These are phyloP conservation scores for Oreochromis niloticus DNA, from an alignment of 2,113 vertebrate species.

Conservation along the genomic window DNA sequence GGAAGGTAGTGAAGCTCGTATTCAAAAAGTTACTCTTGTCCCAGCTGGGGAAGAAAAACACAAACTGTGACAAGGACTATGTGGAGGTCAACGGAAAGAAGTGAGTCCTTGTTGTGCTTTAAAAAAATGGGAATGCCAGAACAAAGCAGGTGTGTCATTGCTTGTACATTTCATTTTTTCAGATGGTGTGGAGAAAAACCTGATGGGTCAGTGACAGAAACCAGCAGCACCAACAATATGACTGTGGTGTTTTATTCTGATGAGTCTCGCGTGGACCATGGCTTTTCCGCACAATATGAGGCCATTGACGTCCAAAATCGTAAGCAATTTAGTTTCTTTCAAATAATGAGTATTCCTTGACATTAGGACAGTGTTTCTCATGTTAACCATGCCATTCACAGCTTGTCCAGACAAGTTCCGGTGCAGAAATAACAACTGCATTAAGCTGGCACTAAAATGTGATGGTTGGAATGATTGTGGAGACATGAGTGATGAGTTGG, in stretches of 20 bases:
- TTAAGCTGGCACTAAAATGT: constrained; percentile 69
- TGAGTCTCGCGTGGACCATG: constrained; percentile 79
- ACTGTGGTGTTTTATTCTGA: constrained; percentile 79
- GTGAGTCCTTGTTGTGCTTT: constrained; percentile 60
- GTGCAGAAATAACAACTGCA: constrained; percentile 79
- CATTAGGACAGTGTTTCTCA: background rate
- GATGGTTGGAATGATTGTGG: constrained; percentile 92
- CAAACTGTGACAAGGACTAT: constrained; percentile 80
- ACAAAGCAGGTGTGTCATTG: background rate
- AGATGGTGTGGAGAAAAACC: constrained; percentile 80
- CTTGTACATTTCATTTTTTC: background rate
- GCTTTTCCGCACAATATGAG: constrained; percentile 78
- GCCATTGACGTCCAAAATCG: constrained; percentile 79
- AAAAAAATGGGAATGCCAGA: background rate
- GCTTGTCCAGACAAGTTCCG: constrained; percentile 82
- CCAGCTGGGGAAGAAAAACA: constrained; percentile 30
- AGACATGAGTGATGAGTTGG: constrained; percentile 80
- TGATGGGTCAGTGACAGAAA: constrained; percentile 54
- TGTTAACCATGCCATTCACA: constrained; percentile 22
- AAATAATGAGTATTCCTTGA: background rate
- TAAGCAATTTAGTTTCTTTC: constrained; percentile 59
- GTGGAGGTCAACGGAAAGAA: constrained; percentile 77
- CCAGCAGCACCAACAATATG: constrained; percentile 71
- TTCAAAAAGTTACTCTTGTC: constrained; percentile 82
- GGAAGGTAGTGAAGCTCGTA: constrained; percentile 76